phyloP scores from a whole-genome alignment of 1,140 invertebrate genomes.

The Cotesia vestalis region DNA sequence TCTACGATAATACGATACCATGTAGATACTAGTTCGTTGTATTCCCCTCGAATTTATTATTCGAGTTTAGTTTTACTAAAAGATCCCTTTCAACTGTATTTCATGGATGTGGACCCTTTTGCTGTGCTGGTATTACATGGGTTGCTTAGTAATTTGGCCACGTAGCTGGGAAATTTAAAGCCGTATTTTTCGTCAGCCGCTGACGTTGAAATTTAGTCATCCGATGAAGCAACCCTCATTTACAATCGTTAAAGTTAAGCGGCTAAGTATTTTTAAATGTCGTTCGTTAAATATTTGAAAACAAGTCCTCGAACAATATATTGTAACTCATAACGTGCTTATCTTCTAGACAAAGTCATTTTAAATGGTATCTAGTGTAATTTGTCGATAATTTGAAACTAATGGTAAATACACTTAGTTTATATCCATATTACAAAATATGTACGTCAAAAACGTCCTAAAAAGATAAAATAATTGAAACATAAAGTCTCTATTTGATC shows the following conservation, averaged over 20 bases:
- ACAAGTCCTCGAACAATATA: too few species aligned
- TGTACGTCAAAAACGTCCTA: too few species aligned
- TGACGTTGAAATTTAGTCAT: background rate
- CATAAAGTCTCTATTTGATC: constrained; percentile 11
- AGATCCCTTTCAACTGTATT: constrained; percentile 23
- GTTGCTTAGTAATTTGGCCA: constrained; percentile 41
- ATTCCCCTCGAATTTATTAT: constrained; percentile 31
- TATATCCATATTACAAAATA: too few species aligned
- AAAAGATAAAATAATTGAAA: background rate
- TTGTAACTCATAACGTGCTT: too few species aligned
- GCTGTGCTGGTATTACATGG: constrained; percentile 28
- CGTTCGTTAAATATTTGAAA: too few species aligned
- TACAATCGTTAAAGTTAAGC: too few species aligned
- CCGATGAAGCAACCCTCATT: background rate
- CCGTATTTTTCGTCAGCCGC: background rate
- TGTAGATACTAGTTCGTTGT: background rate
- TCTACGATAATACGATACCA: too few species aligned
- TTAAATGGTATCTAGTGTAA: too few species aligned
- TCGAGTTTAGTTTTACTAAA: constrained; percentile 37
- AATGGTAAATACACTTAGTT: too few species aligned
- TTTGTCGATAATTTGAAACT: too few species aligned
- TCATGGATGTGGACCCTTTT: constrained; percentile 25
- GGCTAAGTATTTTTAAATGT: too few species aligned
- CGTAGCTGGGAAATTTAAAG: constrained; percentile 7
- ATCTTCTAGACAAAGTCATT: too few species aligned